These are phyloP conservation scores for Ornithoptera alexandrae DNA, from an alignment of 2,888 invertebrate species.

Conservation along the genomic window DNA sequence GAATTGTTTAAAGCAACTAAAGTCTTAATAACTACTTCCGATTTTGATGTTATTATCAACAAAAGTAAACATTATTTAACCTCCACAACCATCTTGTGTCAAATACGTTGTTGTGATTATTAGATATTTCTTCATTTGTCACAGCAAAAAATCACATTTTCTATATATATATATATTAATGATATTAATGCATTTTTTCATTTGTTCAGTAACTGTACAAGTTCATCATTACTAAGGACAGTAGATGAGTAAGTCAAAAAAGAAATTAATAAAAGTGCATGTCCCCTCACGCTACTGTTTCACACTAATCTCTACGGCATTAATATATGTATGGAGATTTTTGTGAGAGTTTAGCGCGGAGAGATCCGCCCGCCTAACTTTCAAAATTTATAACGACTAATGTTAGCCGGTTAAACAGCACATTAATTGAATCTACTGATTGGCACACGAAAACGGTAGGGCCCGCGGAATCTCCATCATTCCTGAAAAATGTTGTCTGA, in stretches of 20 bases:
- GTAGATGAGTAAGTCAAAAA: constrained; percentile 39
- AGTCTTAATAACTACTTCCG: background rate
- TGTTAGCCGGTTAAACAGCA: background rate
- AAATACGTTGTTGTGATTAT: background rate
- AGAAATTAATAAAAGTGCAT: constrained; percentile 35
- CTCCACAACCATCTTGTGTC: background rate
- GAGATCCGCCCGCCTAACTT: constrained; percentile 28
- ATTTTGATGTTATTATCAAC: background rate
- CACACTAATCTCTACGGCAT: constrained; percentile 19
- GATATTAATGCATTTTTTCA: constrained; percentile 38
- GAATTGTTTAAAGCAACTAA: background rate
- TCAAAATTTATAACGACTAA: constrained; percentile 16
- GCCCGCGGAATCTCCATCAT: constrained; percentile 26
- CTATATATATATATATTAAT: background rate
- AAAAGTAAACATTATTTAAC: background rate
- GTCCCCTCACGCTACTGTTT: constrained; percentile 27
- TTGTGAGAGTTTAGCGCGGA: constrained; percentile 23
- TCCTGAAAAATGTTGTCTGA: constrained; percentile 20
- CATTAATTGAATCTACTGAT: constrained; percentile 7
- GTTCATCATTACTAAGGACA: constrained; percentile 39
- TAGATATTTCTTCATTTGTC: background rate
- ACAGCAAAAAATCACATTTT: background rate
- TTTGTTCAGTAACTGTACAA: constrained; percentile 41
- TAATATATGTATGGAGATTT: constrained; percentile 8
- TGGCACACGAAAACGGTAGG: constrained; percentile 18